Evolutionary conservation across 2,113 vertebrate genomes (phyloP), one percentile per base, ranked within the genome.

Genomic region (Bolborhynchus lineola): DNA sequence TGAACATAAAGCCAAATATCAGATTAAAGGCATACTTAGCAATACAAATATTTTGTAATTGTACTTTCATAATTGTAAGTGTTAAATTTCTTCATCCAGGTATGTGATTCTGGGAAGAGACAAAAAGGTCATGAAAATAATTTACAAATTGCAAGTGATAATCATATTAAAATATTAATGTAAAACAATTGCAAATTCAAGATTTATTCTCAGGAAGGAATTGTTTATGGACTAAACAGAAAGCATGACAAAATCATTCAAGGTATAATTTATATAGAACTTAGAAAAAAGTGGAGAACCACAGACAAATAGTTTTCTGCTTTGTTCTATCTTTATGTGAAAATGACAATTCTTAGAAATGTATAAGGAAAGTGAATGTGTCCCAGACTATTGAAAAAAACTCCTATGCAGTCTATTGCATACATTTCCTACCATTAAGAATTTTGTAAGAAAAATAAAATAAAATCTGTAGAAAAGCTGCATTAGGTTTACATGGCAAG

Each of bases 331-430:
- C 11, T 11, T 16, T 63, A 20, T 31, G 23, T 63, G 57, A 70
- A 86, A 82, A 74, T 26, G 1, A 41, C 14, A 35, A 5, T 65
- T 53, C 42, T 42, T 44, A 77, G n/a, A 86, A 86, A 77, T 17
- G 8, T 10, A 16, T 50, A 31, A n/a, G 4, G 5, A 50, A 57
- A 57, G 6, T 33, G 5, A 11, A 53, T 28, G 8, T 18, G 13
- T 17, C 10, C 15, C 60, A 65, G 86, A 86, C 11, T 49, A 42
- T 46, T 39, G 18, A 75, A 57, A 81, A 75, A 68, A 44, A 19
- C 0, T 5, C 8, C 14, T 6, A 14, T 24, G 16, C 3, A 0
- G 16, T 35, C 42, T 76, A 13, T 52, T 77, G 25, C 25, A 59
- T n/a, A 46, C 0, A 1, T 74, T 68, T 16, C 9, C 39, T 55